Percentiles rank a stretch among this genome's conserved stretches.
Conservation (phyloP, 2,888 invertebrate genomes). For the Mimas tiliae region DNA sequence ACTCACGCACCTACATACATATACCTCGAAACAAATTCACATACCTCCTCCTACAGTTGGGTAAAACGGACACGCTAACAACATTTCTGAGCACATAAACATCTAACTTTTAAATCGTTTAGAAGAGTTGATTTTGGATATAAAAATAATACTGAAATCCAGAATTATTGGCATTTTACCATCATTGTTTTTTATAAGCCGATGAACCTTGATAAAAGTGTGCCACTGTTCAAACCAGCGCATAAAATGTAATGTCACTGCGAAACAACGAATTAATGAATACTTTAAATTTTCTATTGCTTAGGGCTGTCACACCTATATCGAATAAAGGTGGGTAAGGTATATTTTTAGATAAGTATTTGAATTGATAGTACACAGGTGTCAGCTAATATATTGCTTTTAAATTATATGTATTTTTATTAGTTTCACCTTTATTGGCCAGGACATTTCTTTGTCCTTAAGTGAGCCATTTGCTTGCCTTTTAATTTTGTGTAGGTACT, state of each 20-base stretch:
- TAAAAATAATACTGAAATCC: slow-evolving; percentile 3
- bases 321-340: not conserved
- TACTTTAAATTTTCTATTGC: slow-evolving; percentile 11
- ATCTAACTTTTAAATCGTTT: slow-evolving; percentile 5
- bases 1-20: no score
- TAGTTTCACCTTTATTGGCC: no score
- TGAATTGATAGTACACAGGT: no score
- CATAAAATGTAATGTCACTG: slow-evolving; percentile 35
- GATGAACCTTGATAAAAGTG: slow-evolving; percentile 36
- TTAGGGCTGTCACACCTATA: not conserved
- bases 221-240: slow-evolving; percentile 32
- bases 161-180: slow-evolving; percentile 15
- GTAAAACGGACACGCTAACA: not conserved
- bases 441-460: no score
- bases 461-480: no score
- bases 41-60: not conserved
- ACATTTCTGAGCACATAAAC: not conserved
- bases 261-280: slow-evolving; percentile 16
- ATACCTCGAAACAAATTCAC: no score
- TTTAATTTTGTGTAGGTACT: no score
- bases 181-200: slow-evolving; percentile 20
- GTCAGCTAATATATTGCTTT: no score
- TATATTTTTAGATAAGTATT: not conserved
- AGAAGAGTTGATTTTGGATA: not conserved
- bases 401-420: no score